Percentiles rank a stretch among this genome's conserved stretches.
Evolutionary conservation across 2,888 invertebrate genomes (phyloP).

Genomic region (Drosophila cracens): DNA sequence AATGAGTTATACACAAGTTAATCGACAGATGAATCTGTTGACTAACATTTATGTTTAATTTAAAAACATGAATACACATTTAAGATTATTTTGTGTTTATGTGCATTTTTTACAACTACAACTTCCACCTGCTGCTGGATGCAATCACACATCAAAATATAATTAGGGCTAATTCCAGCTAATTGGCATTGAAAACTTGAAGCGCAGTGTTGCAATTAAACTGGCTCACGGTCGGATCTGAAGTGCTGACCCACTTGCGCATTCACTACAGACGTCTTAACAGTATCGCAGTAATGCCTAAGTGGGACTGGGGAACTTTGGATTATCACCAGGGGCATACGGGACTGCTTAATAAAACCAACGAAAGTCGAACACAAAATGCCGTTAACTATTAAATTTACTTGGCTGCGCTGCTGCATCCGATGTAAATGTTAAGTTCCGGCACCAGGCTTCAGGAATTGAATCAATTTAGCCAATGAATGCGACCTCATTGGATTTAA

Average conservation of each 20-base stretch:
- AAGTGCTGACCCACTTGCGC: conserved; percentile 2
- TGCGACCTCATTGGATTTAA: conserved; percentile 76
- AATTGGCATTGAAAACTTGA: conserved; percentile 50
- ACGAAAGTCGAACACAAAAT: conserved; percentile 38
- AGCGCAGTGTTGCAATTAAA: conserved; percentile 17
- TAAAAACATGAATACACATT: background rate
- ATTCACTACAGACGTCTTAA: conserved; percentile 10
- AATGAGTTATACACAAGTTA: background rate
- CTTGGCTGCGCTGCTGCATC: conserved; percentile 34
- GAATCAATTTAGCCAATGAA: conserved; percentile 74
- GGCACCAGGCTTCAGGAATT: conserved; percentile 36
- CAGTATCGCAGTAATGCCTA: conserved; percentile 20
- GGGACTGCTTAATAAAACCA: conserved; percentile 41
- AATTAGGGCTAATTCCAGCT: conserved; percentile 63
- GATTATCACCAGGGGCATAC: conserved; percentile 29
- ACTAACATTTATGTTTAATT: background rate
- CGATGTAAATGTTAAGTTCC: conserved; percentile 27
- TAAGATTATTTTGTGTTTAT: background rate
- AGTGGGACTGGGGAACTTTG: conserved; percentile 4
- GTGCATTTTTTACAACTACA: too few species aligned
- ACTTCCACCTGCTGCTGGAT: background rate
- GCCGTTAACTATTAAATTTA: conserved; percentile 59
- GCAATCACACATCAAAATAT: conserved; percentile 50
- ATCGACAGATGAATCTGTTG: background rate
- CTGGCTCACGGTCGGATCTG: conserved; percentile 7